A percentile compares a stretch with the other conserved stretches of the same genome.
These are phyloP conservation scores for Staurois parvus DNA, from an alignment of 2,797 vertebrate genomes.

Conservation along the genomic window DNA sequence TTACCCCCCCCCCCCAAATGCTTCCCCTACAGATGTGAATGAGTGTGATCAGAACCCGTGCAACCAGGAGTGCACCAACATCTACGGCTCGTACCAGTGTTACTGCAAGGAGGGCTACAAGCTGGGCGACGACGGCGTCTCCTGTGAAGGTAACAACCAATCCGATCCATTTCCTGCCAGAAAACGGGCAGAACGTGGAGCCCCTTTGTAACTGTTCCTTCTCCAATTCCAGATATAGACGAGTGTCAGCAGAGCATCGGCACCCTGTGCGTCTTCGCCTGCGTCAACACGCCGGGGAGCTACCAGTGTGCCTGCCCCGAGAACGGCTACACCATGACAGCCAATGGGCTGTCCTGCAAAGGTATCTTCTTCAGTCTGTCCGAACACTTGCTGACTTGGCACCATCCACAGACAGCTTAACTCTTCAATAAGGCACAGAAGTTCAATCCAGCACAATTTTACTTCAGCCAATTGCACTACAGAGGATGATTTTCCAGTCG, in stretches of 20 bases:
- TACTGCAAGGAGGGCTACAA: conserved; percentile 94
- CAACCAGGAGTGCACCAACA: conserved; percentile 95
- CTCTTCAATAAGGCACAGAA: too few relatives aligned
- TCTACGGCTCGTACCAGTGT: conserved; percentile 98
- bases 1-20: too few relatives aligned
- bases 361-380: too few relatives aligned
- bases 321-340: conserved; percentile 84
- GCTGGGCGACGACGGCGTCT: conserved; percentile 90
- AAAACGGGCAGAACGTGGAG: background rate
- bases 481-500: too few relatives aligned
- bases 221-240: conserved; percentile 84
- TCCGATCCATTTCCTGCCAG: background rate
- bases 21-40: conserved; percentile 82
- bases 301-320: conserved; percentile 91
- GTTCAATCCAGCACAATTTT: too few relatives aligned
- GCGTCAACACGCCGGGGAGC: conserved; percentile 90
- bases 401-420: too few relatives aligned
- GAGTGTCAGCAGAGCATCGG: conserved; percentile 89
- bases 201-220: background rate
- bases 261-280: conserved; percentile 90
- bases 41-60: conserved; percentile 90
- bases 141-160: conserved; percentile 84
- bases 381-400: too few relatives aligned
- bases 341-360: conserved; percentile 89
- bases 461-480: too few relatives aligned